Base-by-base conservation (phyloP, 2,113 vertebrate species). In the Chaenogobius annularis region DNA sequence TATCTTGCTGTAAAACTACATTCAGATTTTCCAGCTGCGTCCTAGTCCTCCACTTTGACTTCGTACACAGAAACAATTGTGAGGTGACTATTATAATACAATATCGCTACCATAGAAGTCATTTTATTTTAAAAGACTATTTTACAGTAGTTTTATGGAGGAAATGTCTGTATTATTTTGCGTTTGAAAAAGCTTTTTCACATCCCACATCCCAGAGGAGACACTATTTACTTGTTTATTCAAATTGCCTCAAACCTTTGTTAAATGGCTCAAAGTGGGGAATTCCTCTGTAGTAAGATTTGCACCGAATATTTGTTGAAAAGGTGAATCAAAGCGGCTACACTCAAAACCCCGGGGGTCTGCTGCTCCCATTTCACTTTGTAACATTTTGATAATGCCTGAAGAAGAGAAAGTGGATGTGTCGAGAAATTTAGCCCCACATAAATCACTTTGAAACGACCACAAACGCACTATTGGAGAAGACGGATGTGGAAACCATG, bases 241-340 rank as follows among this genome's bases (percentile, higher is more conserved):
- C 68, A 83, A 70, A 70, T 78, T 69, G 69, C 70, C 66, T 75
- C 63, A 75, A 75, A 76, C 73, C 71, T 79, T 78, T 77, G 77
- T 79, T 46, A 74, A 81, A 74, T 64, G 86, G 87, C 83, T 82
- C 78, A 76, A 83, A 85, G 76, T 55, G 80, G 75, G 48, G 58
- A 20, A 79, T 79, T 76, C 50, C 61, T 78, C 74, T 77, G 71
- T 52, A n/a, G 74, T 71, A 35, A 78, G 80, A 78, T 82, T 70
- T 82, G 82, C 48, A 66, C 78, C 74, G 85, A 84, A 88, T 86
- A 82, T 87, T 77, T 79, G 63, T 65, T 73, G 62, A 73, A 83
- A 78, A 87, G 62, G 79, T 63, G 81, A 84, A 89, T 88, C 86
- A 87, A 87, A 88, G 83, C 65, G 74, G 77, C 63, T 70, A 43